phyloP scores from a whole-genome alignment of 2,797 vertebrate genomes.

The Sternotherus odoratus region DNA sequence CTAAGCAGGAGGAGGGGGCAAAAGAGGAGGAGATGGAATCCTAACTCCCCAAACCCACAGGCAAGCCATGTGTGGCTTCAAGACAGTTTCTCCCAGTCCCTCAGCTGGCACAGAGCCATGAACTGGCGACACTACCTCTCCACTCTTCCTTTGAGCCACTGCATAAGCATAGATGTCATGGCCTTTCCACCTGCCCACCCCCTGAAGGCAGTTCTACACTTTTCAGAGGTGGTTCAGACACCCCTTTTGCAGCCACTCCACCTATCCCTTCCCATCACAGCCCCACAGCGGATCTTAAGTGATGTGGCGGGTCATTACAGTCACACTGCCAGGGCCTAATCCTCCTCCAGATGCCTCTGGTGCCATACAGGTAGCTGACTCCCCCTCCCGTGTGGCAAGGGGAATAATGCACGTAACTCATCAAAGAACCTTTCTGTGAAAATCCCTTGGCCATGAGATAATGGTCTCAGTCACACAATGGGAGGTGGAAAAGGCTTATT shows the following conservation, averaged over 20 bases:
- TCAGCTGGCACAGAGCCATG: neutral
- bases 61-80: neutral
- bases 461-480: neutral
- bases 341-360: neutral
- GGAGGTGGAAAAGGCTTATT: neutral
- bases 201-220: neutral
- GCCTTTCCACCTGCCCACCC: neutral
- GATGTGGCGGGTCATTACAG: neutral
- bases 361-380: neutral
- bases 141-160: neutral
- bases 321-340: neutral
- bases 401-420: neutral
- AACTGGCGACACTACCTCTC: neutral
- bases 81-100: neutral
- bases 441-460: neutral
- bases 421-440: neutral
- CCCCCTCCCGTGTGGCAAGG: neutral
- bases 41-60: conserved; percentile 1
- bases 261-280: neutral
- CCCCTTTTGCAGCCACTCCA: neutral
- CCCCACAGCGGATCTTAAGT: neutral
- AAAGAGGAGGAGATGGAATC: neutral
- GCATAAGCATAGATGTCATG: neutral
- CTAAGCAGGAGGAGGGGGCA: rapidly evolving
- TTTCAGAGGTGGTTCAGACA: neutral